A percentile compares a stretch with the other conserved stretches of the same genome.
phyloP scores from a whole-genome alignment of 2,797 vertebrate genomes.

The Eulemur albifrons region DNA sequence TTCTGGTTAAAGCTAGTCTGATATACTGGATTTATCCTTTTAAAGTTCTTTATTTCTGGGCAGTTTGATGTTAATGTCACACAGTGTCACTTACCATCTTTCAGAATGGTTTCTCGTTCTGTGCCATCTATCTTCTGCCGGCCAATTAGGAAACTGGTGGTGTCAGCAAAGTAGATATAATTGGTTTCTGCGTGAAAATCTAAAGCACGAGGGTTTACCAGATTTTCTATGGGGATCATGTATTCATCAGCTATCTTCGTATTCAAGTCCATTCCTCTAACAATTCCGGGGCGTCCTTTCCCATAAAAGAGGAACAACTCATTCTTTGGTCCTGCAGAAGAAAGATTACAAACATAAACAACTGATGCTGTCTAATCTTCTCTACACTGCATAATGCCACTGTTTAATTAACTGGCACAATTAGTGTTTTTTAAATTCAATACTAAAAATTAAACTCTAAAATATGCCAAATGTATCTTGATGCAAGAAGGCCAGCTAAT shows the following conservation, averaged over 20 bases:
- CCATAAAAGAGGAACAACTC: constrained; percentile 99
- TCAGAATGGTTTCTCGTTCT: constrained; percentile 94
- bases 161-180: constrained; percentile 98
- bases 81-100: constrained; percentile 90
- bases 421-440: constrained; percentile 78
- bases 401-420: constrained; percentile 86
- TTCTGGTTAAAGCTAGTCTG: background rate
- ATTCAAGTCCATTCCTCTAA: constrained; percentile 96
- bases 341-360: constrained; percentile 86
- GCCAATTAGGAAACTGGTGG: constrained; percentile 98
- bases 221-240: constrained; percentile 96
- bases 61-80: background rate
- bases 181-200: constrained; percentile 95
- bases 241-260: constrained; percentile 95
- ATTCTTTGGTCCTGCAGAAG: constrained; percentile 93
- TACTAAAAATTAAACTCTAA: constrained; percentile 83
- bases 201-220: constrained; percentile 97
- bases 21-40: background rate
- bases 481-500: constrained; percentile 81
- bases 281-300: constrained; percentile 97
- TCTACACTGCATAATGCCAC: constrained; percentile 75
- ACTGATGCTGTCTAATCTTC: constrained; percentile 81
- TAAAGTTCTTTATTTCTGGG: background rate
- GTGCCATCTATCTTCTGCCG: constrained; percentile 96
- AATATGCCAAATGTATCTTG: constrained; percentile 81